Conservation (phyloP, 2,888 invertebrate species). For the Fabriciana adippe region DNA sequence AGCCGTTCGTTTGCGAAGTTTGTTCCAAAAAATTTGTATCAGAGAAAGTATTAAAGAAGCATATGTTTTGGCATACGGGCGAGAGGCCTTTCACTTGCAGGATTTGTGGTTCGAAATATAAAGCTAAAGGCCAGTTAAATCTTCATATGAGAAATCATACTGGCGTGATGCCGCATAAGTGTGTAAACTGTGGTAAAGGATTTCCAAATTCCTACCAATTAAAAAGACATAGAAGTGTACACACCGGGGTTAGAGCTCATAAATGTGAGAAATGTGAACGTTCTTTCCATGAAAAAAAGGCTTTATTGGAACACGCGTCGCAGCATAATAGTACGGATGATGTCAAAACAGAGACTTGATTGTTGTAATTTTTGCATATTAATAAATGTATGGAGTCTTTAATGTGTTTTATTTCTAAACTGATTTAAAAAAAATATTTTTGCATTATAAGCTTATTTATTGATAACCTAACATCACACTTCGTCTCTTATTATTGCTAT, state of each 20-base stretch:
- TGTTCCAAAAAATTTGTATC: constrained; percentile 51
- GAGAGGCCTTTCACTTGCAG: constrained; percentile 53
- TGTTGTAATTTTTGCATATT: too few species aligned
- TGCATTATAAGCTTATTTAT: too few species aligned
- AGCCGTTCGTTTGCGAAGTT: constrained; percentile 49
- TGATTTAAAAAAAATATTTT: too few species aligned
- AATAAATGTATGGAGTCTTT: too few species aligned
- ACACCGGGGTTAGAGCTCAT: constrained; percentile 41
- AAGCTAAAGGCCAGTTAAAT: constrained; percentile 50
- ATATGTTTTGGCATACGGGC: constrained; percentile 55
- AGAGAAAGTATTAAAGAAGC: constrained; percentile 45
- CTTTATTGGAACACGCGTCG: constrained; percentile 46
- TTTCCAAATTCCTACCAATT: constrained; percentile 42
- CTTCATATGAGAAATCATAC: constrained; percentile 51
- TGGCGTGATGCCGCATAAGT: constrained; percentile 45
- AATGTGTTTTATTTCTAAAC: too few species aligned
- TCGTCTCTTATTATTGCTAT: too few species aligned
- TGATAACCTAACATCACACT: too few species aligned
- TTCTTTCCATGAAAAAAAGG: constrained; percentile 46
- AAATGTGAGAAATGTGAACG: constrained; percentile 41
- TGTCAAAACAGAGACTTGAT: constrained; percentile 30
- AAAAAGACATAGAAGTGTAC: constrained; percentile 44
- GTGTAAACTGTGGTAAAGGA: constrained; percentile 42
- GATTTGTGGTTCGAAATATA: constrained; percentile 53
- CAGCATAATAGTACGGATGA: constrained; percentile 42